Conservation (phyloP, 2,888 invertebrate species). For the Drosophila siamana region DNA sequence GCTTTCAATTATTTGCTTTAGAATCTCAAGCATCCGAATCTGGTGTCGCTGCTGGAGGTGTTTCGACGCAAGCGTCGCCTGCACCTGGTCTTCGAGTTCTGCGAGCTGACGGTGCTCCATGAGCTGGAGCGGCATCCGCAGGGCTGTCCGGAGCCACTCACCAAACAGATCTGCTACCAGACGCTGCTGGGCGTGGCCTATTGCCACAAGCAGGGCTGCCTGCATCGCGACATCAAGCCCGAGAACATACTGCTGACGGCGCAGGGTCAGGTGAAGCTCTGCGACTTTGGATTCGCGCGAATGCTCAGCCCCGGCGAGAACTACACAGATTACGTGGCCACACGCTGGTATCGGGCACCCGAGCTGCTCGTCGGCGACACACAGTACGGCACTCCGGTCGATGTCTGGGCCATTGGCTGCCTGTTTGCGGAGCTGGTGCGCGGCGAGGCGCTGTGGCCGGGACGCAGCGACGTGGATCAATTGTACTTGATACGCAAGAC, state of each 20-base stretch:
- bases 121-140: slow-evolving; percentile 97
- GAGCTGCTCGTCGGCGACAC: slow-evolving; percentile 99
- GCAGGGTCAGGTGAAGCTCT: slow-evolving; percentile 97
- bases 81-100: slow-evolving; percentile 99
- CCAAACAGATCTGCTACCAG: slow-evolving; percentile 97
- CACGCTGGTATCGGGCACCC: slow-evolving; percentile 99
- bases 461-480: slow-evolving; percentile 99
- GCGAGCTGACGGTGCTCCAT: slow-evolving; percentile 98
- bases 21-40: slow-evolving; percentile 99
- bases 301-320: slow-evolving; percentile 98
- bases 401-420: slow-evolving; percentile 99
- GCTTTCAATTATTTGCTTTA: slow-evolving; percentile 86
- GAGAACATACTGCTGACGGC: slow-evolving; percentile 98
- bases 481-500: slow-evolving; percentile 97
- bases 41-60: slow-evolving; percentile 98
- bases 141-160: slow-evolving; percentile 96
- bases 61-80: slow-evolving; percentile 97
- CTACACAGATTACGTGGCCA: slow-evolving; percentile 99
- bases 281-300: slow-evolving; percentile 98
- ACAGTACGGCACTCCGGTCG: slow-evolving; percentile 94
- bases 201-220: slow-evolving; percentile 97
- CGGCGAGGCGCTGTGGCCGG: slow-evolving; percentile 98
- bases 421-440: slow-evolving; percentile 94
- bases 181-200: slow-evolving; percentile 97
- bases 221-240: slow-evolving; percentile 99